Base-by-base conservation (phyloP, 2,113 vertebrate species). In the Forbesichthys agassizii region DNA sequence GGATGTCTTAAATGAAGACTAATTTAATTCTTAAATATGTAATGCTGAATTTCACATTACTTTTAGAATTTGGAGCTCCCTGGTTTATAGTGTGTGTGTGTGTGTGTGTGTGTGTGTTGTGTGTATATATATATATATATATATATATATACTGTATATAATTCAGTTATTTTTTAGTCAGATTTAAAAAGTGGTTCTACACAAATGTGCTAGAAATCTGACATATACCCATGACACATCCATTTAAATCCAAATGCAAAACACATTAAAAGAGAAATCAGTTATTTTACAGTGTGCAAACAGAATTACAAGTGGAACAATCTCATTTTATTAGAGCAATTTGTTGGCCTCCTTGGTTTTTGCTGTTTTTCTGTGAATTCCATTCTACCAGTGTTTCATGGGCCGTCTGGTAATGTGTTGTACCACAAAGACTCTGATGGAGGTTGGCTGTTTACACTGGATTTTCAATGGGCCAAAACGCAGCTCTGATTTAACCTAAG, bases 401-500 rank as follows among this genome's bases (percentile, higher is more conserved):
- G 59, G n/a, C 47, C 48, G 59, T 14, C 77, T 75, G 59, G 57
- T 77, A 66, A 75, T 48, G 54, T 66, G 74, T 75, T 57, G 48
- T 20, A 62, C 62, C 33, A 7, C 11, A 51, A 64, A 68, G 27
- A 64, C 16, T 51, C 13, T 46, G 63, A 75, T 75, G 61, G 71
- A 64, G 55, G 73, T 78, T 68, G 46, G 46, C 61, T 78, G 78
- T 80, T 84, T 69, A 64, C 75, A 74, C 68, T 70, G 54, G 16
- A 80, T 81, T 78, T 77, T 3, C 75, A 68, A 73, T 70, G 48
- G 68, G 73, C 66, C n/a, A 11, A 58, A 73, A 76, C 77, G 76
- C 68, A 61, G 74, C 68, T 83, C 78, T 74, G 52, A 80, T 85
- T 79, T 84, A 79, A 78, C 80, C 74, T 61, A 27, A 70, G 58